phyloP scores from a whole-genome alignment of 2,888 invertebrate genomes.

The Chaetoderma sp. region DNA sequence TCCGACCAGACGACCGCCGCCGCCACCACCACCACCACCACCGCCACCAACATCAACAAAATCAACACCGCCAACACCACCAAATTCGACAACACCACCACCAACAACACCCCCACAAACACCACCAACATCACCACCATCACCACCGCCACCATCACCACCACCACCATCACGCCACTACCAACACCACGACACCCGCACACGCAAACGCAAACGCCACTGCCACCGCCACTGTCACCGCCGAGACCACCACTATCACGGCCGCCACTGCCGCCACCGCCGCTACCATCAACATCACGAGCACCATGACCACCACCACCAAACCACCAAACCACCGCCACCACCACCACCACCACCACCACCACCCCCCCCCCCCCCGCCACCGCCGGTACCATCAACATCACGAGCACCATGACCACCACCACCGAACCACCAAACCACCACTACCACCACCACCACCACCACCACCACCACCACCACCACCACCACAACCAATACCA shows the following conservation, averaged over 20 bases:
- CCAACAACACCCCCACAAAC: not conserved
- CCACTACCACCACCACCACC: no score
- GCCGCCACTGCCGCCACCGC: not conserved
- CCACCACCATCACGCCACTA: not conserved
- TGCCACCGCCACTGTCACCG: no score
- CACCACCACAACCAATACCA: no score
- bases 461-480: slow-evolving; percentile 2
- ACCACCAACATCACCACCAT: not conserved
- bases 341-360: not conserved
- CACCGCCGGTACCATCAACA: not conserved
- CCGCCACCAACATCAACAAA: not conserved
- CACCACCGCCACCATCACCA: not conserved
- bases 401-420: not conserved
- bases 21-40: not conserved
- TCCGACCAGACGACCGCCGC: slow-evolving; percentile 1
- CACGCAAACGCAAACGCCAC: not conserved
- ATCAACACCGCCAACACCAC: slow-evolving; percentile 6
- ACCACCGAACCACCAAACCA: slow-evolving; percentile 8
- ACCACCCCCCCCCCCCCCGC: no score
- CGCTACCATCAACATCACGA: not conserved
- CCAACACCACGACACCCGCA: not conserved
- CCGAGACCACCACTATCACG: not conserved
- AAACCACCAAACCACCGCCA: not conserved
- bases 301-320: not conserved
- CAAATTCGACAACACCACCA: not conserved